Conservation (phyloP, 1,140 invertebrate genomes). For the Drosophila ohnishii region DNA sequence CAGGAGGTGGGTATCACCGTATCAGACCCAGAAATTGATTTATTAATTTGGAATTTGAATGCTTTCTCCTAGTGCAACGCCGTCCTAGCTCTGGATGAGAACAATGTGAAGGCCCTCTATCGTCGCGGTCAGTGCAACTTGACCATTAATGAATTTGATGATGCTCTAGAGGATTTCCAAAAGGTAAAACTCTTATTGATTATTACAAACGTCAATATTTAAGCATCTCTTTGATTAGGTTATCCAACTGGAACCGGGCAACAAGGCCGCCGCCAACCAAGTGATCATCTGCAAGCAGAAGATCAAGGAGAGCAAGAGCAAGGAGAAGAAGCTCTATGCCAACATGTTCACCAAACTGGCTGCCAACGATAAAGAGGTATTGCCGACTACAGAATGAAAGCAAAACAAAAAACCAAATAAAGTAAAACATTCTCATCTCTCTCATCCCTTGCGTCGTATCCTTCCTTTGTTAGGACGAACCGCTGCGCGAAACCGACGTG, state of each 20-base stretch:
- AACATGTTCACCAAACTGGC: constrained; percentile 98
- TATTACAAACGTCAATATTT: neutral
- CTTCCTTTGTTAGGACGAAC: constrained; percentile 71
- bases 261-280: constrained; percentile 91
- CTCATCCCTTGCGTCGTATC: constrained; percentile 4
- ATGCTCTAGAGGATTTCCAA: constrained; percentile 92
- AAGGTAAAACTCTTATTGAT: constrained; percentile 83
- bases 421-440: constrained; percentile 18
- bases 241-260: constrained; percentile 86
- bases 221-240: constrained; percentile 43
- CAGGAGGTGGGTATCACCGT: constrained; percentile 82
- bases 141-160: constrained; percentile 89
- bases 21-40: constrained; percentile 64
- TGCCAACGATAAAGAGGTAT: constrained; percentile 90
- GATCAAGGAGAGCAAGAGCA: constrained; percentile 89
- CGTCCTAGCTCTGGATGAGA: constrained; percentile 86
- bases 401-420: constrained; percentile 21
- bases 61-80: constrained; percentile 62
- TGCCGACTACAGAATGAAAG: constrained; percentile 3
- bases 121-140: constrained; percentile 93
- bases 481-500: constrained; percentile 84
- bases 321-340: constrained; percentile 95
- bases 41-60: neutral
- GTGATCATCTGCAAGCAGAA: constrained; percentile 88
- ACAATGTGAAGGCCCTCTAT: constrained; percentile 95